phyloP scores from a whole-genome alignment of 2,888 invertebrate species.

The Ceriagrion tenellum region DNA sequence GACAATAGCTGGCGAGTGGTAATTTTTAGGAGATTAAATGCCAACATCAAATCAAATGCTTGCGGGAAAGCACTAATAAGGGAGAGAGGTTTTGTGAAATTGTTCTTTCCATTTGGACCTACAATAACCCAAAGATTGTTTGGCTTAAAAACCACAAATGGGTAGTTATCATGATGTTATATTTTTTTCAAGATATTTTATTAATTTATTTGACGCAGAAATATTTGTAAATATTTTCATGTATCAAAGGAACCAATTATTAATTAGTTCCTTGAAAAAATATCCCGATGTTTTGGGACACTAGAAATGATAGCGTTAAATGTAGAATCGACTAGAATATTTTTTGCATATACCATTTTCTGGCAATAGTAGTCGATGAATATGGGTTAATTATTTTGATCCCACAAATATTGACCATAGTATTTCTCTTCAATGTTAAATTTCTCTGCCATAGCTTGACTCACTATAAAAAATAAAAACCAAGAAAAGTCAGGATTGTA shows the following conservation, averaged over 20 bases:
- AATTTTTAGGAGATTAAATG: slow-evolving; percentile 43
- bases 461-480: neutral
- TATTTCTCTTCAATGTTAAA: slow-evolving; percentile 48
- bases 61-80: slow-evolving; percentile 46
- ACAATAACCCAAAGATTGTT: slow-evolving; percentile 17
- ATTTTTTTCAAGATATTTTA: slow-evolving; percentile 40
- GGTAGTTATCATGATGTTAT: slow-evolving; percentile 31
- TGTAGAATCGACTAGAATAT: slow-evolving; percentile 46
- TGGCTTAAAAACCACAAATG: slow-evolving; percentile 21
- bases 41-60: slow-evolving; percentile 27
- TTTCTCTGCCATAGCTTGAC: slow-evolving; percentile 52
- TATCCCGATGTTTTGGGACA: neutral
- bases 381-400: slow-evolving; percentile 57
- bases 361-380: slow-evolving; percentile 24
- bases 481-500: slow-evolving; percentile 58
- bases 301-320: slow-evolving; percentile 5
- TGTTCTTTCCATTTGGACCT: slow-evolving; percentile 51
- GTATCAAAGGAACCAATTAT: slow-evolving; percentile 26
- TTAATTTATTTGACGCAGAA: slow-evolving; percentile 44
- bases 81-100: slow-evolving; percentile 31
- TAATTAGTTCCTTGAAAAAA: slow-evolving; percentile 22
- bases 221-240: slow-evolving; percentile 53
- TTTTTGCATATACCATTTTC: slow-evolving; percentile 46
- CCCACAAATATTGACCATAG: neutral
- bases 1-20: slow-evolving; percentile 57